phyloP scores from a whole-genome alignment of 2,113 vertebrate genomes.

The Perognathus longimembris region DNA sequence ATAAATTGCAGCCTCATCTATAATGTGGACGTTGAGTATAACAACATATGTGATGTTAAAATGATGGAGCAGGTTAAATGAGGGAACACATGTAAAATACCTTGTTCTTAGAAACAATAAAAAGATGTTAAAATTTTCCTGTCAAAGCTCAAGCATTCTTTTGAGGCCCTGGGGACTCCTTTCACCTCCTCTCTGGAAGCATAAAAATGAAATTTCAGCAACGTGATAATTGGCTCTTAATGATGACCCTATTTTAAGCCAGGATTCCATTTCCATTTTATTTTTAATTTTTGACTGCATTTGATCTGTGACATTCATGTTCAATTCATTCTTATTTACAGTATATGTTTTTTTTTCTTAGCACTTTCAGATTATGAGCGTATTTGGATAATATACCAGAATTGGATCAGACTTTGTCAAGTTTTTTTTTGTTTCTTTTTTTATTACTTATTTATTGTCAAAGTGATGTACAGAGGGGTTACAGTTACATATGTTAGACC shows the following conservation, averaged over 20 bases:
- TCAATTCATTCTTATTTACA: not conserved
- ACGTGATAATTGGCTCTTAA: not conserved
- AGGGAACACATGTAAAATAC: not conserved
- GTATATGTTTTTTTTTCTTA: conserved; percentile 3
- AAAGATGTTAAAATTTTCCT: conserved; percentile 25
- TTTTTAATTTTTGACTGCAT: not conserved
- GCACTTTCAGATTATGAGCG: not conserved
- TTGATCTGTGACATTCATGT: not conserved
- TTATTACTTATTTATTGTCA: too few relatives aligned
- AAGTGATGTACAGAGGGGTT: too few relatives aligned
- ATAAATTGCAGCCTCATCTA: not conserved
- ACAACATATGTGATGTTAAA: not conserved
- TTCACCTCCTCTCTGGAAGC: not conserved
- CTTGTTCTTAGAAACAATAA: not conserved
- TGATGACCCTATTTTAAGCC: not conserved
- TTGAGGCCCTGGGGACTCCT: not conserved
- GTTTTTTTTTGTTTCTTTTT: not conserved
- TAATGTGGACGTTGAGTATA: not conserved
- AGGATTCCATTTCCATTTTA: conserved; percentile 5
- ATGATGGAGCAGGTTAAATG: not conserved
- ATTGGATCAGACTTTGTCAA: not conserved
- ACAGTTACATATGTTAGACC: too few relatives aligned
- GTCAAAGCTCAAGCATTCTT: not conserved
- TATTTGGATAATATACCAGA: not conserved
- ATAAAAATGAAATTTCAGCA: conserved; percentile 35